Base-by-base conservation (phyloP, 2,888 invertebrate species). In the Leucophenga maculata region DNA sequence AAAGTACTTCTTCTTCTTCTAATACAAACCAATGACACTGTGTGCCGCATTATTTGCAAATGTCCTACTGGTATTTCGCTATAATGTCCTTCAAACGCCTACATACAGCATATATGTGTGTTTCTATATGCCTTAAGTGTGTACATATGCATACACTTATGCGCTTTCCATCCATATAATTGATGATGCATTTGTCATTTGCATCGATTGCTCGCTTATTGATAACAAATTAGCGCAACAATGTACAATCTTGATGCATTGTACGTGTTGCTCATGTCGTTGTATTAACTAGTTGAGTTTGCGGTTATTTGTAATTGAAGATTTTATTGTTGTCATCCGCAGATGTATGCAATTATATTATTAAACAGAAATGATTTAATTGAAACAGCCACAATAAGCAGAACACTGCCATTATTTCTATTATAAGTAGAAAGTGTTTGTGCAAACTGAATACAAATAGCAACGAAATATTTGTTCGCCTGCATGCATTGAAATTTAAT, bases 151-250 rank as follows among this genome's bases (percentile, higher is more conserved):
- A 11, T 9, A 1, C 8, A 39, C 39, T 11, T 39, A 8, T 39
- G 8, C 8, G 8, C 8, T 22, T 9, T n/a, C 39, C 44, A 39
- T 60, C 39, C 18, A 39, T 9, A 60, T 60, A 60, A 64, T 64
- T 48, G 48, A 46, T 48, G 48, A 64, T 48, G 62, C 46, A 64
- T 48, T 64, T 48, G 48, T 26, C 62, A 64, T 46, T 60, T 64
- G 6, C 32, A 62, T 46, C 62, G 22, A 46, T 46, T 22, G 62
- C 44, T 13, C 32, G 62, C 44, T 13, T 16, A 64, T 22, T 48
- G 48, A 64, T 18, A 46, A 39, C 46, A 64, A 64, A 48, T 22
- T 64, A 48, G 18, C 20, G 62, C 18, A 64, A 64, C 46, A 26
- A 14, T 57, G 11, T 57, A 54, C 22, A 18, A 4, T 9, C 52